Evolutionary conservation across 1,140 invertebrate genomes (phyloP).

Genomic region (Bombus vancouverensis): DNA sequence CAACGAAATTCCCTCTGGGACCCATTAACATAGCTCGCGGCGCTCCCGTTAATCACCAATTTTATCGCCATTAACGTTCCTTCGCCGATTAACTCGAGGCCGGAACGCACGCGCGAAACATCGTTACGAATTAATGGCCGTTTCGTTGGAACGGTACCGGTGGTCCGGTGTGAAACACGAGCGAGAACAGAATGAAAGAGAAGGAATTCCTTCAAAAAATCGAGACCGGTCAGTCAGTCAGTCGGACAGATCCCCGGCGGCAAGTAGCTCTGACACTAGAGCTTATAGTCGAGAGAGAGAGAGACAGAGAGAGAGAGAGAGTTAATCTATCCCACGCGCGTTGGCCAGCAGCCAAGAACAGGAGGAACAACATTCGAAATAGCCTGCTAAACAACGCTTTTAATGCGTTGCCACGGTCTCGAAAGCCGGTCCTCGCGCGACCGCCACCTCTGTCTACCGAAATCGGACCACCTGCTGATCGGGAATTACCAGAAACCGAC

Average conservation of each 20-base stretch:
- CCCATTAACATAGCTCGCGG: constrained; percentile 43
- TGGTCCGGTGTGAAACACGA: constrained; percentile 18
- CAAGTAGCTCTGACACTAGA: constrained; percentile 71
- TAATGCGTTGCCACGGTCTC: constrained; percentile 53
- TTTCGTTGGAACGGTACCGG: constrained; percentile 32
- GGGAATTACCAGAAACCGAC: constrained; percentile 50
- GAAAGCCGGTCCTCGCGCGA: constrained; percentile 12
- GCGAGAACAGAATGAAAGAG: background rate
- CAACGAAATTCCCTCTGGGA: constrained; percentile 44
- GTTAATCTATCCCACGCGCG: constrained; percentile 75
- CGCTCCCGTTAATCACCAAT: constrained; percentile 50
- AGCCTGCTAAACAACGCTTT: constrained; percentile 69
- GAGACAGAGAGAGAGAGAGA: constrained; percentile 41
- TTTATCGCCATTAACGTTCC: constrained; percentile 50
- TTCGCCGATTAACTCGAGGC: constrained; percentile 42
- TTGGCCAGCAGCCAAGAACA: constrained; percentile 54
- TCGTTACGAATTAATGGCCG: constrained; percentile 44
- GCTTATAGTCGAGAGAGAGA: constrained; percentile 46
- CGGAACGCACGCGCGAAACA: constrained; percentile 21
- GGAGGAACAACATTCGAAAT: constrained; percentile 72
- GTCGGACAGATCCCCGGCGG: constrained; percentile 58
- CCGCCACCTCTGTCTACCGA: constrained; percentile 31
- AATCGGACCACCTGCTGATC: constrained; percentile 60
- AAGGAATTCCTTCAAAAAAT: constrained; percentile 11
- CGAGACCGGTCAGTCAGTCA: constrained; percentile 36